A percentile compares a stretch with the other conserved stretches of the same genome.
Conservation (phyloP, 2,113 vertebrate genomes). For the Acrocephalus kingi region DNA sequence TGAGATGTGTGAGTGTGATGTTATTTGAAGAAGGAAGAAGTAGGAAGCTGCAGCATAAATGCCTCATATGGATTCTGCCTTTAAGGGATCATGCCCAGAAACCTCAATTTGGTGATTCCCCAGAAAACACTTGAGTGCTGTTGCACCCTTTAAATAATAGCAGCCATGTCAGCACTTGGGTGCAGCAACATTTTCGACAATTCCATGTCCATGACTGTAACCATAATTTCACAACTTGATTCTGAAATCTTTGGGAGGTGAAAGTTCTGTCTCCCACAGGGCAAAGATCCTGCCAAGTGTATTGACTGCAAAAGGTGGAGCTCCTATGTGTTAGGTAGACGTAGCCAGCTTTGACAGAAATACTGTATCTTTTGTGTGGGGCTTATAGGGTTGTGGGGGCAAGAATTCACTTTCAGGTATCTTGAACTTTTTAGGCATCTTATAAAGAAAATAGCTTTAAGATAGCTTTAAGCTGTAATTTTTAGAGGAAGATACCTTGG, state of each 20-base stretch:
- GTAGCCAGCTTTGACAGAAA: background rate
- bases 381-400: background rate
- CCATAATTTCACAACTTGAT: background rate
- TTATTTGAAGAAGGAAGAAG: background rate
- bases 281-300: background rate
- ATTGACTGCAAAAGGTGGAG: background rate
- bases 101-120: background rate
- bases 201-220: background rate
- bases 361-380: fast-evolving
- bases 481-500: background rate
- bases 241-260: background rate
- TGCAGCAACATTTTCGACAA: background rate
- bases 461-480: background rate
- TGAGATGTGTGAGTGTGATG: background rate
- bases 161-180: background rate
- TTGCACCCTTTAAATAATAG: background rate
- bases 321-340: background rate
- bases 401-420: background rate
- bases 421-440: background rate
- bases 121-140: background rate
- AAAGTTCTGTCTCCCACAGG: background rate
- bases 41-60: background rate
- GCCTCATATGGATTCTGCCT: background rate
- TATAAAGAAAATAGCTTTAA: background rate
- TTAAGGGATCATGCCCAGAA: background rate